Base-by-base conservation (phyloP, 2,797 vertebrate species). In the Macropus fuliginosus region DNA sequence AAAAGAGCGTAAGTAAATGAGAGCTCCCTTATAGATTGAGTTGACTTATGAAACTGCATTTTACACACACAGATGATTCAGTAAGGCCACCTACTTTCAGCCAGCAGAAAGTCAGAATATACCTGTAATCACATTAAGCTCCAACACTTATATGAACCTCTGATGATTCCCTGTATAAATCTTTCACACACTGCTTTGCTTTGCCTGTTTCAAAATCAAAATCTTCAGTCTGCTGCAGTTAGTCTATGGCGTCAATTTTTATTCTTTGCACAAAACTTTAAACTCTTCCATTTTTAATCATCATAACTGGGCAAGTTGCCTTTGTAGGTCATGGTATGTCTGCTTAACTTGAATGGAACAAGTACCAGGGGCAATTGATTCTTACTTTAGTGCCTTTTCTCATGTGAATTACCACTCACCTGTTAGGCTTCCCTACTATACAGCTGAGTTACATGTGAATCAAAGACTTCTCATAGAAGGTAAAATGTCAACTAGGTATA, bases 401-500 rank as follows among this genome's bases (percentile, higher is more conserved):
- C 55, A 54, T 1, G 66, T 57, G 52, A 16, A 92, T 96, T 96
- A 59, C 1, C 93, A 95, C 21, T 96, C 87, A 95, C 6, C 52
- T 96, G 18, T 91, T 95, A 27, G 18, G 0, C 59, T 98, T 87
- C 92, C 89, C 16, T 16, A 91, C 3, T 55, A 95, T 55, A 2
- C 95, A 95, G 96, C 93, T 97, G 34, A 97, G 93, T 1, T 13
- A 97, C 11, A 16, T 98, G 96, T 14, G 66, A 55, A 55, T 97
- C 93, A 94, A 97, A 96, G 97, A 55, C 24, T 31, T 95, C 91
- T 97, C 56, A 55, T 95, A 54, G 21, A 93, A 52, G 27, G 96
- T 97, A 97, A 87, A 95, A 96, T 98, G 93, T 95, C 96, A 97
- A 97, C 29, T 29, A 96, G 6, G 56, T 98, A 95, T 54, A 97